A percentile compares a stretch with the other conserved stretches of the same genome.
phyloP scores from a whole-genome alignment of 1,140 invertebrate genomes.

The Pseudomyrmex dendroicus region DNA sequence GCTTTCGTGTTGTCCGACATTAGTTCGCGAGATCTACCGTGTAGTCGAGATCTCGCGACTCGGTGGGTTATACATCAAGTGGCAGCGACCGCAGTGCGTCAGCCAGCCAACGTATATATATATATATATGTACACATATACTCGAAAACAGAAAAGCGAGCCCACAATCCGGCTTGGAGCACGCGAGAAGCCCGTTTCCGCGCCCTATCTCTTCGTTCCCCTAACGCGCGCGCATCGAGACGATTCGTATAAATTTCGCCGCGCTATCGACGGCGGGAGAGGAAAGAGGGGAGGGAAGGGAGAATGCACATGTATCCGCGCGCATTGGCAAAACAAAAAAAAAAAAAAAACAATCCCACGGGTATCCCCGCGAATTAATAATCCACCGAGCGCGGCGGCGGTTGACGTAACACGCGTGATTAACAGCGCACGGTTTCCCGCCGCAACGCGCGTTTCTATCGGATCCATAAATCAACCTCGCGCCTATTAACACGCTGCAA shows the following conservation, averaged over 20 bases:
- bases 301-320: too few species aligned
- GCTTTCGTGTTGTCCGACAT: constrained; percentile 21
- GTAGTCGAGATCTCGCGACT: neutral
- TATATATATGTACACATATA: too few species aligned
- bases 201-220: neutral
- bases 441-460: neutral
- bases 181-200: constrained; percentile 29
- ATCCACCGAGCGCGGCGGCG: neutral
- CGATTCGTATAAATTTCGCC: constrained; percentile 4
- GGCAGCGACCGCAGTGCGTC: constrained; percentile 43
- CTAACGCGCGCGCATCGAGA: neutral
- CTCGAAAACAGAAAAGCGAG: constrained; percentile 42
- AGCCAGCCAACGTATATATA: neutral
- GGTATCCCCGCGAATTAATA: constrained; percentile 22
- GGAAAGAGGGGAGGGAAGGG: too few species aligned
- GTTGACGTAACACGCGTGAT: constrained; percentile 11
- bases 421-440: constrained; percentile 19
- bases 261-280: neutral
- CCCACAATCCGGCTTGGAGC: neutral
- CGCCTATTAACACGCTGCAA: constrained; percentile 25
- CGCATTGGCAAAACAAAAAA: too few species aligned
- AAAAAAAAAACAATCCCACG: constrained; percentile 20
- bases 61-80: constrained; percentile 44
- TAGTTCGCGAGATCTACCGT: neutral
- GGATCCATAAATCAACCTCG: constrained; percentile 36